These are phyloP conservation scores for Leptinotarsa peninsularis DNA, from an alignment of 2,888 invertebrate genomes.

Conservation along the genomic window DNA sequence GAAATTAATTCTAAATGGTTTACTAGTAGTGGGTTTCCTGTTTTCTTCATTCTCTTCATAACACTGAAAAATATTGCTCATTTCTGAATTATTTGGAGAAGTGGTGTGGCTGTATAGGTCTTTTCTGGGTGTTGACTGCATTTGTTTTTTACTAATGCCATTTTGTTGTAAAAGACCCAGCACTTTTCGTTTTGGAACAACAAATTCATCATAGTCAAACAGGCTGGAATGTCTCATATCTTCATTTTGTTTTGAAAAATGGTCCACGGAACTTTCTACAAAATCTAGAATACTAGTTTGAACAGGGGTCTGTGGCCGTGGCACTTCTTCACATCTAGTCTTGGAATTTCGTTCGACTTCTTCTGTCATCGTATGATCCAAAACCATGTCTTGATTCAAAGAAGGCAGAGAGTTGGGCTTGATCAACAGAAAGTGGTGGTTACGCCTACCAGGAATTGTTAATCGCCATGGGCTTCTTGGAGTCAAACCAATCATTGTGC, in stretches of 20 bases:
- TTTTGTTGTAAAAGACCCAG: slow-evolving; percentile 27
- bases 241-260: background rate
- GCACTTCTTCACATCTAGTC: slow-evolving; percentile 5
- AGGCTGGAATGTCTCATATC: slow-evolving; percentile 28
- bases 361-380: slow-evolving; percentile 36
- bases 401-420: slow-evolving; percentile 40
- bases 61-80: background rate
- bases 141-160: slow-evolving; percentile 20
- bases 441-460: slow-evolving; percentile 27
- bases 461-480: slow-evolving; percentile 38
- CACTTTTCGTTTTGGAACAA: slow-evolving; percentile 22
- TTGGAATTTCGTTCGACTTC: slow-evolving; percentile 25
- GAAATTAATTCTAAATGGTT: slow-evolving; percentile 16
- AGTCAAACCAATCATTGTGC: slow-evolving; percentile 22
- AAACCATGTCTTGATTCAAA: slow-evolving; percentile 40
- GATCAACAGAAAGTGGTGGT: slow-evolving; percentile 36
- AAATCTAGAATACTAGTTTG: slow-evolving; percentile 34
- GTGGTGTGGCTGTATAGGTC: background rate
- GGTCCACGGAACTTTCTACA: slow-evolving; percentile 25
- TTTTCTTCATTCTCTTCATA: slow-evolving; percentile 17
- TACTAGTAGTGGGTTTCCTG: background rate
- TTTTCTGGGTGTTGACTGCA: slow-evolving; percentile 30
- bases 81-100: background rate
- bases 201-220: slow-evolving; percentile 39
- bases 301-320: slow-evolving; percentile 18